Conservation (phyloP, 2,888 invertebrate genomes). For the Beris morrisii region DNA sequence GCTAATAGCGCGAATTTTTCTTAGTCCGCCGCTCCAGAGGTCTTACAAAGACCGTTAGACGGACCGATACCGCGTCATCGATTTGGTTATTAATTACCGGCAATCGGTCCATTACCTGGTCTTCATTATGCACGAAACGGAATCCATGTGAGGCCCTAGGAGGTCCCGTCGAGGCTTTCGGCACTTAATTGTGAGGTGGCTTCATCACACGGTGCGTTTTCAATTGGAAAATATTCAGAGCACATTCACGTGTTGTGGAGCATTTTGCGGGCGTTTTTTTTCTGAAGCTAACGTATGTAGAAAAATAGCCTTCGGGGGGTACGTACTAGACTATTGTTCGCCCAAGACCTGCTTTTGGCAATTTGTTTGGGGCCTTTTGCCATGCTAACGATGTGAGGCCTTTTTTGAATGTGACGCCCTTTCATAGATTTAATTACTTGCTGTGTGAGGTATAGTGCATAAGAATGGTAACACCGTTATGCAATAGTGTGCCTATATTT, state of each 20-base stretch:
- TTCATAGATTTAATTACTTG: slow-evolving; percentile 19
- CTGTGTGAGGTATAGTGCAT: background rate
- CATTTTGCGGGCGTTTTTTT: too few species aligned
- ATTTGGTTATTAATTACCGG: slow-evolving; percentile 10
- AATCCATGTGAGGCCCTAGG: background rate
- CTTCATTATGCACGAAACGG: too few species aligned
- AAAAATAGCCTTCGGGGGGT: slow-evolving; percentile 7
- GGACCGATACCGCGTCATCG: background rate
- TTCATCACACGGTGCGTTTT: slow-evolving; percentile 1
- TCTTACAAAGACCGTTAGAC: too few species aligned
- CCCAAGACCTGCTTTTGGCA: slow-evolving; percentile 10
- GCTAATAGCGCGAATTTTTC: too few species aligned
- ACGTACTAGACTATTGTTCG: background rate
- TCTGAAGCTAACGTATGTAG: background rate
- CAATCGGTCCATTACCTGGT: slow-evolving; percentile 1
- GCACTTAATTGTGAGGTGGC: background rate
- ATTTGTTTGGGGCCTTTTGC: background rate
- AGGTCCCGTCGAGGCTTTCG: slow-evolving; percentile 7
- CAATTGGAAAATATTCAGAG: slow-evolving; percentile 18
- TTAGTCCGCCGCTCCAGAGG: too few species aligned
- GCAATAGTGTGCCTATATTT: too few species aligned
- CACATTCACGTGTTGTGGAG: slow-evolving; percentile 5
- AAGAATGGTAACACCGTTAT: too few species aligned
- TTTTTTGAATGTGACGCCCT: slow-evolving; percentile 10
- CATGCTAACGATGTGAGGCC: slow-evolving; percentile 21